Evolutionary conservation across 1,140 invertebrate genomes (phyloP).

Genomic region (Nymphalis io): DNA sequence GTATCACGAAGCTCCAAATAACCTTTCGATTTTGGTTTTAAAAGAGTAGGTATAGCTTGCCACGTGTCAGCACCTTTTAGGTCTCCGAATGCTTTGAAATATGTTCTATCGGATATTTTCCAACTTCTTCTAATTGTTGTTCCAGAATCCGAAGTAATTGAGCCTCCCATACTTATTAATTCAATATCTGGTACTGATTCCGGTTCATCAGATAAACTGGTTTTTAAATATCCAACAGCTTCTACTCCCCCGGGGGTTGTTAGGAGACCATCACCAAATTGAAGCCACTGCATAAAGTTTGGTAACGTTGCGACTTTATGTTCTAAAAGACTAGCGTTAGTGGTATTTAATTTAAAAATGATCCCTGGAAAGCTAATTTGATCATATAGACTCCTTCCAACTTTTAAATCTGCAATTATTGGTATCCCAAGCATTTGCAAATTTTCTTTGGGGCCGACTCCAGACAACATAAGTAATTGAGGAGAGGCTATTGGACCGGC

Average conservation of each 20-base stretch:
- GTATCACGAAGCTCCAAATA: constrained; percentile 84
- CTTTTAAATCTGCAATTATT: constrained; percentile 84
- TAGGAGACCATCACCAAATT: constrained; percentile 79
- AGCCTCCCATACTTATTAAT: constrained; percentile 77
- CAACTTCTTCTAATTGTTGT: constrained; percentile 62
- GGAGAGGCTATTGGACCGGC: constrained; percentile 90
- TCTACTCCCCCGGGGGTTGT: constrained; percentile 79
- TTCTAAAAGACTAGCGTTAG: constrained; percentile 76
- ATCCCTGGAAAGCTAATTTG: constrained; percentile 87
- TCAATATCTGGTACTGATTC: constrained; percentile 81
- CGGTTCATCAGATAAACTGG: constrained; percentile 72
- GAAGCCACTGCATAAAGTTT: constrained; percentile 80
- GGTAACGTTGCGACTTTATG: constrained; percentile 77
- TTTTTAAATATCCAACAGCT: constrained; percentile 82
- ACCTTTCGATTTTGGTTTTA: constrained; percentile 88
- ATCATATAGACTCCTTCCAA: constrained; percentile 88
- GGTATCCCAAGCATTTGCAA: constrained; percentile 86
- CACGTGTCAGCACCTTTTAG: constrained; percentile 82
- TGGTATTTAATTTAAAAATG: constrained; percentile 81
- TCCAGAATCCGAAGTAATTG: constrained; percentile 68
- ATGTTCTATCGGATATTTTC: constrained; percentile 65
- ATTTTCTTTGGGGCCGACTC: constrained; percentile 87
- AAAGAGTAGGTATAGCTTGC: constrained; percentile 86
- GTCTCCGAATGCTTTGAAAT: constrained; percentile 51
- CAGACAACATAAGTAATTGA: constrained; percentile 90